Conservation (phyloP, 2,888 invertebrate genomes). For the Anagyrus pseudococci region DNA sequence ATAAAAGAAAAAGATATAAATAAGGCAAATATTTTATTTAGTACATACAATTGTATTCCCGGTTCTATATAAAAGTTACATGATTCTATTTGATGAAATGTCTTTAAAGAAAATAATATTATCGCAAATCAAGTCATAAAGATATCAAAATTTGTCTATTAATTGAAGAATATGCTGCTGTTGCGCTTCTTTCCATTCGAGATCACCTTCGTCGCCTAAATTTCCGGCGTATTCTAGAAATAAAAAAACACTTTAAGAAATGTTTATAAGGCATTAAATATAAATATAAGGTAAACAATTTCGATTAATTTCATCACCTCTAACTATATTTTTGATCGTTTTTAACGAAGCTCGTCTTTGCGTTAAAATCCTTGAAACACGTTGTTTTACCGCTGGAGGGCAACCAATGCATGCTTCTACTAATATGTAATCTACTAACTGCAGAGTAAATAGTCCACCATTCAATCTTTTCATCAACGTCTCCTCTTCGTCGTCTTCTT, state of each 20-base stretch:
- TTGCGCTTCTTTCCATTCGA: constrained; percentile 85
- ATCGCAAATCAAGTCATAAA: constrained; percentile 5
- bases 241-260: not conserved
- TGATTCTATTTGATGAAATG: too few species aligned
- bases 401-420: constrained; percentile 79
- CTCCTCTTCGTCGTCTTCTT: constrained; percentile 82
- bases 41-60: too few species aligned
- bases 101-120: too few species aligned
- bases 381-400: constrained; percentile 78
- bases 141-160: constrained; percentile 86
- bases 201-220: constrained; percentile 87
- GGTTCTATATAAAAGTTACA: too few species aligned
- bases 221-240: constrained; percentile 91
- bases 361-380: constrained; percentile 87
- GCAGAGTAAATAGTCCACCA: constrained; percentile 94
- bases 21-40: too few species aligned
- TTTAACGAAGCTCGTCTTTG: constrained; percentile 90
- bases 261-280: too few species aligned
- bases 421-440: constrained; percentile 90
- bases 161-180: constrained; percentile 91
- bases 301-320: constrained; percentile 70
- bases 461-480: constrained; percentile 89
- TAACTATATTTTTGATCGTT: constrained; percentile 91
- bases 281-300: not conserved
- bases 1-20: too few species aligned